Evolutionary conservation across 1,140 invertebrate genomes (phyloP).

Genomic region (Hypothenemus hampei): DNA sequence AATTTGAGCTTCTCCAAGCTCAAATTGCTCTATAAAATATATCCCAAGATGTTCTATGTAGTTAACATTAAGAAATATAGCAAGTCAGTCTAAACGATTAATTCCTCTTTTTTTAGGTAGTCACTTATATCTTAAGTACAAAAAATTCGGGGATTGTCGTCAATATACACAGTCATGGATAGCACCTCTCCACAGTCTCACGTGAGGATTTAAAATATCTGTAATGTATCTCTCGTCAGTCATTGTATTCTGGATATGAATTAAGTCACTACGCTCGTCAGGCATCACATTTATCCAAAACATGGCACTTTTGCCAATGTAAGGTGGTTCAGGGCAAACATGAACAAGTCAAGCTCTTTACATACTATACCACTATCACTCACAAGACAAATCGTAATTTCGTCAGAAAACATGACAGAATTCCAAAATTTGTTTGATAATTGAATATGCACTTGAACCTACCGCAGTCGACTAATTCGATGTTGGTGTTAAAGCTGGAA

Average conservation of each 20-base stretch:
- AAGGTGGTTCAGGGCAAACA: neutral
- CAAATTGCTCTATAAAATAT: too few species aligned
- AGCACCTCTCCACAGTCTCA: conserved; percentile 7
- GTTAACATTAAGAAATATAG: too few species aligned
- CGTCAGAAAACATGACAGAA: conserved; percentile 6
- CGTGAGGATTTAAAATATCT: neutral
- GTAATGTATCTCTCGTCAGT: conserved; percentile 11
- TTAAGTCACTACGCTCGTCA: conserved; percentile 1
- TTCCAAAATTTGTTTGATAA: too few species aligned
- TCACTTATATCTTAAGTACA: neutral
- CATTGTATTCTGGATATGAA: conserved; percentile 2
- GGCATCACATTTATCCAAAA: neutral
- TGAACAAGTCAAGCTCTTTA: neutral
- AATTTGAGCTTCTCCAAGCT: too few species aligned
- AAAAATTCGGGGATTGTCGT: too few species aligned
- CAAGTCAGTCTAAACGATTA: neutral
- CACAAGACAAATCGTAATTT: neutral
- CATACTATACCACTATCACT: neutral
- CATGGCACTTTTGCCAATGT: neutral
- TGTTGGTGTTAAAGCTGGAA: too few species aligned
- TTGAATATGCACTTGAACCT: too few species aligned
- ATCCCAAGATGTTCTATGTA: too few species aligned
- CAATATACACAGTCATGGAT: too few species aligned
- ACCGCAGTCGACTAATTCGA: too few species aligned
- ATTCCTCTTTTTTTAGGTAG: neutral